phyloP scores from a whole-genome alignment of 2,888 invertebrate species.

The Agrotis clavis region DNA sequence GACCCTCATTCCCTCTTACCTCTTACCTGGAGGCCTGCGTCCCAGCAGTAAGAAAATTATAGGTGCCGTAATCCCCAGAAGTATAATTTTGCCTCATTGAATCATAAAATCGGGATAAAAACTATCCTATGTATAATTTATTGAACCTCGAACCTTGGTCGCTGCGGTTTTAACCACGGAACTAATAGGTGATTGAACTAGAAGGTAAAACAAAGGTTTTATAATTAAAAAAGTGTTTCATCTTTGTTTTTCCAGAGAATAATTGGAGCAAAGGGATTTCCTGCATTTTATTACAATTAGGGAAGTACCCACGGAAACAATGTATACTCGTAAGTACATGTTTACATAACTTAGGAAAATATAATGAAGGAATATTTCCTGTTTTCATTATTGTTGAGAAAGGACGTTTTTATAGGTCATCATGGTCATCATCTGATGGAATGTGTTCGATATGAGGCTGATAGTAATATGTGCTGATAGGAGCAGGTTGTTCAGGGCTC shows the following conservation, averaged over 20 bases:
- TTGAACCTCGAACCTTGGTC: constrained; percentile 11
- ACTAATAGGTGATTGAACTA: not conserved
- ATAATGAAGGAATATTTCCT: not conserved
- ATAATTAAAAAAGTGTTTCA: constrained; percentile 3
- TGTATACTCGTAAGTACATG: too few relatives aligned
- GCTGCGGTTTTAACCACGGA: not conserved
- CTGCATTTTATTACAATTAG: constrained; percentile 7
- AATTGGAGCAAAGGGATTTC: constrained; percentile 13
- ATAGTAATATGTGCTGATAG: too few relatives aligned
- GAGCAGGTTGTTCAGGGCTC: too few relatives aligned
- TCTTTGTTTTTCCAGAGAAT: not conserved
- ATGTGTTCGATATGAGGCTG: too few relatives aligned
- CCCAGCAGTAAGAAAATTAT: too few relatives aligned
- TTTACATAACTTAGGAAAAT: not conserved
- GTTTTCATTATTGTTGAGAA: not conserved
- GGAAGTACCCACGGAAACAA: constrained; percentile 18
- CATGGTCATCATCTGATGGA: too few relatives aligned
- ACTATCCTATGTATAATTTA: too few relatives aligned
- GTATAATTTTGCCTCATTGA: too few relatives aligned
- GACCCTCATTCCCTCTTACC: too few relatives aligned
- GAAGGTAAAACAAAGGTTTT: not conserved
- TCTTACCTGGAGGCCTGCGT: too few relatives aligned
- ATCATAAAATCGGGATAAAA: too few relatives aligned
- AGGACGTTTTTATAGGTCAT: not conserved
- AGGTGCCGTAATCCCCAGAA: too few relatives aligned